Conservation (phyloP, 2,113 vertebrate species). For the Peromyscus californicus region DNA sequence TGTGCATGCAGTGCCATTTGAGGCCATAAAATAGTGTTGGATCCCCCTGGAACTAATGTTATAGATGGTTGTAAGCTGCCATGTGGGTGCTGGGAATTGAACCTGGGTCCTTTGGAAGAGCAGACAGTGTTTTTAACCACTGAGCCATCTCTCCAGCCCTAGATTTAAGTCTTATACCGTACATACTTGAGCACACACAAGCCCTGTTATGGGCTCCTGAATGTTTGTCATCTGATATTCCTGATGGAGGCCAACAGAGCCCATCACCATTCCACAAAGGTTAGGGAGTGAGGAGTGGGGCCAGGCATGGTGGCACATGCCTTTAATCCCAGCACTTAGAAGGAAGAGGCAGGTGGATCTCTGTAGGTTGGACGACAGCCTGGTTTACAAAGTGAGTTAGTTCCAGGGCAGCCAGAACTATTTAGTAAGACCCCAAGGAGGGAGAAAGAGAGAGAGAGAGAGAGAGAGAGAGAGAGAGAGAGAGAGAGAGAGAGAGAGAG, state of each 20-base stretch:
- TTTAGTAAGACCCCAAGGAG: background rate
- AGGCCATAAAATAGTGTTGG: background rate
- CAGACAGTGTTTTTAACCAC: background rate
- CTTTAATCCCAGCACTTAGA: background rate
- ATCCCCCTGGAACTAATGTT: background rate
- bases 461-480: no score
- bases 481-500: no score
- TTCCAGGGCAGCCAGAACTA: background rate
- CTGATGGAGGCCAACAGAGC: conserved; percentile 9
- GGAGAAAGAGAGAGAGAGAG: no score
- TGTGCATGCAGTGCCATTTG: background rate
- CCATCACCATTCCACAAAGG: background rate
- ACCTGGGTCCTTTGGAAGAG: background rate
- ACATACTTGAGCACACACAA: background rate
- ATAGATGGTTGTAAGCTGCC: background rate
- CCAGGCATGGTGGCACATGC: background rate
- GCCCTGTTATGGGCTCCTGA: conserved; percentile 22
- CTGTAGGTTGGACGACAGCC: background rate
- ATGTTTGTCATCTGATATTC: conserved; percentile 7
- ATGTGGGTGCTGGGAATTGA: background rate
- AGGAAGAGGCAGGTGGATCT: background rate
- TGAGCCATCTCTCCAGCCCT: background rate
- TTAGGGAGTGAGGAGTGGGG: background rate
- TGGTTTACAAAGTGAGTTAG: background rate
- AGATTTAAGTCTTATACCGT: conserved; percentile 45